phyloP scores from a whole-genome alignment of 2,797 vertebrate genomes.

The Darevskia nairensis region DNA sequence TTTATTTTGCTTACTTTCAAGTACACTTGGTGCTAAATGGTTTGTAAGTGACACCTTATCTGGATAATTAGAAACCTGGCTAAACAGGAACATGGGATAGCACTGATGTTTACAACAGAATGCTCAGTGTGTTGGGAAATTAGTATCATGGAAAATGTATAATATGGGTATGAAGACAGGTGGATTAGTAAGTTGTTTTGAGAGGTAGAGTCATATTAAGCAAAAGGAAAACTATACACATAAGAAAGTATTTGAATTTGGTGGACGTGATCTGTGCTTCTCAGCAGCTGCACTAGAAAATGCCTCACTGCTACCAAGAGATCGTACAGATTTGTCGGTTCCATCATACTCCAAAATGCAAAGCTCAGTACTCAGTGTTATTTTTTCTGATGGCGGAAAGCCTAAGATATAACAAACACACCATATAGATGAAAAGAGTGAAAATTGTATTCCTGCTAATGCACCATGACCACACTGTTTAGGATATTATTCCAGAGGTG shows the following conservation, averaged over 20 bases:
- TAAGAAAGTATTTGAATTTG: constrained; percentile 54
- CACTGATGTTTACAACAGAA: neutral
- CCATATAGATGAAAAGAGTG: neutral
- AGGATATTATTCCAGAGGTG: neutral
- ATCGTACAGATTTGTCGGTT: constrained; percentile 56
- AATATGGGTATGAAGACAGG: neutral
- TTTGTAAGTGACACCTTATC: neutral
- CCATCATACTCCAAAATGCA: constrained; percentile 51
- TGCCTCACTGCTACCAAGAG: constrained; percentile 33
- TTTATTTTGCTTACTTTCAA: neutral
- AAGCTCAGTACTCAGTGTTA: constrained; percentile 10
- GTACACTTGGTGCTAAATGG: neutral
- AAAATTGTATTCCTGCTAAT: neutral
- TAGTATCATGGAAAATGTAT: neutral
- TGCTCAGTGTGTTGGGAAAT: neutral
- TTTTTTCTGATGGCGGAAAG: neutral
- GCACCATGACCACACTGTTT: neutral
- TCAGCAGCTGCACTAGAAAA: constrained; percentile 48
- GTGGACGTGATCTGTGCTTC: constrained; percentile 50
- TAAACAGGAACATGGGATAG: neutral
- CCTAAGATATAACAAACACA: neutral
- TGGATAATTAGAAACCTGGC: neutral
- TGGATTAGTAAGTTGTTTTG: neutral
- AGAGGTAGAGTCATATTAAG: accelerated
- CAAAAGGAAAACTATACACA: constrained; percentile 43